Percentiles rank a stretch among this genome's conserved stretches.
These are phyloP conservation scores for Capitulum mitella DNA, from an alignment of 2,888 invertebrate genomes.

Conservation along the genomic window DNA sequence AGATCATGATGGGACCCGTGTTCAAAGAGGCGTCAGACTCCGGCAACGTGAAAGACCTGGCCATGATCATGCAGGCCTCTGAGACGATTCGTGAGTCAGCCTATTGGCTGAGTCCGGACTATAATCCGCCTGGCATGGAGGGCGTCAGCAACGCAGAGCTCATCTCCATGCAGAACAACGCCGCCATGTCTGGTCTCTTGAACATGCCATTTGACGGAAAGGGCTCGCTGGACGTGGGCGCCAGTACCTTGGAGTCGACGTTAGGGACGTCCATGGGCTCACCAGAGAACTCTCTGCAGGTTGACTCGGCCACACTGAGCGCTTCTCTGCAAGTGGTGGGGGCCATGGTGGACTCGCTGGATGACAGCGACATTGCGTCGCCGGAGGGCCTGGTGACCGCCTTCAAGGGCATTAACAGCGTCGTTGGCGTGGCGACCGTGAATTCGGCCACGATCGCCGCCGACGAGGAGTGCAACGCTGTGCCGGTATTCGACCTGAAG, in stretches of 20 bases:
- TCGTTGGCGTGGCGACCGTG: not conserved
- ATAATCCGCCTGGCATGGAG: not conserved
- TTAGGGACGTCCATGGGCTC: not conserved
- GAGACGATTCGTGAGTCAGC: not conserved
- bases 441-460: slow-evolving; percentile 8
- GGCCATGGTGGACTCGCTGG: not conserved
- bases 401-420: not conserved
- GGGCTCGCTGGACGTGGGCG: not conserved
- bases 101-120: not conserved
- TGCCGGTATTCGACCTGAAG: slow-evolving; percentile 27
- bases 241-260: not conserved
- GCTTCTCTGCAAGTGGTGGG: not conserved
- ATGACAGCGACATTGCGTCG: not conserved
- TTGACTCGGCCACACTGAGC: not conserved
- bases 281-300: not conserved
- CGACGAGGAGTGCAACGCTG: not conserved
- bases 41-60: not conserved
- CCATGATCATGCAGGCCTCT: not conserved
- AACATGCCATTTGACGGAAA: not conserved
- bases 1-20: not conserved
- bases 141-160: too few species aligned
- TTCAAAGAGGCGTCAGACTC: not conserved
- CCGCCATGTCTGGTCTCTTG: not conserved
- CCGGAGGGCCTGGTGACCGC: slow-evolving; percentile 11
- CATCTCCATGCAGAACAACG: not conserved